Base-by-base conservation (phyloP, 2,888 invertebrate species). In the Asteroscopus sphinx region DNA sequence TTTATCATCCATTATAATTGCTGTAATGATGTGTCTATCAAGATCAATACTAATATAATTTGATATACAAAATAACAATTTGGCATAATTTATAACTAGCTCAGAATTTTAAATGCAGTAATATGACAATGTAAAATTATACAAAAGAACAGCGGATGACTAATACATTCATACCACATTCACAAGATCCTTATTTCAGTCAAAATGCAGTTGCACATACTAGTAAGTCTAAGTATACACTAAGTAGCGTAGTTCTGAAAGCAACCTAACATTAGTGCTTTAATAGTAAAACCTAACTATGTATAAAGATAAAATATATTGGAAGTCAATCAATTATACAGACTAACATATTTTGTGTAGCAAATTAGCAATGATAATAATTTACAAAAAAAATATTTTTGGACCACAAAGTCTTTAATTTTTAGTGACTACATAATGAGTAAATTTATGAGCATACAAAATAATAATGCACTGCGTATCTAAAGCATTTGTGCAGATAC, bases 381-480 rank as follows among this genome's bases (percentile, higher is more conserved):
- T 68, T 51, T 47, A 66, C 57, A 57, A 60, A 82, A 84, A 80
- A 81, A 84, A 80, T 82, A 85, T 81, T 82, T 88, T 92, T 92
- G 93, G 92, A 93, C 93, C 92, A 88, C 90, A 83, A 85, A 91
- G 90, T 91, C 91, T 92, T 91, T 88, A 68, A 83, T 81, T 86
- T 40, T 85, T 78, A 73, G 48, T 74, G 74, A 73, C 65, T 77
- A 70, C 16, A 54, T 59, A 51, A 66, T 70, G 57, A 70, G 41
- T 72, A 76, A 72, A 70, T 62, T 66, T 60, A 63, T 76, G 70
- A 70, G 68, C 77, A 72, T 71, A 69, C 54, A 77, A 72, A 68
- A 64, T 58, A 60, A 71, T 69, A 64, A 58, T 72, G 69, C 68
- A 70, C 73, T 70, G 73, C 77, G 63, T 77, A 77, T 79, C 68